These are phyloP conservation scores for Stercorarius parasiticus DNA, from an alignment of 2,113 vertebrate genomes.

Conservation along the genomic window DNA sequence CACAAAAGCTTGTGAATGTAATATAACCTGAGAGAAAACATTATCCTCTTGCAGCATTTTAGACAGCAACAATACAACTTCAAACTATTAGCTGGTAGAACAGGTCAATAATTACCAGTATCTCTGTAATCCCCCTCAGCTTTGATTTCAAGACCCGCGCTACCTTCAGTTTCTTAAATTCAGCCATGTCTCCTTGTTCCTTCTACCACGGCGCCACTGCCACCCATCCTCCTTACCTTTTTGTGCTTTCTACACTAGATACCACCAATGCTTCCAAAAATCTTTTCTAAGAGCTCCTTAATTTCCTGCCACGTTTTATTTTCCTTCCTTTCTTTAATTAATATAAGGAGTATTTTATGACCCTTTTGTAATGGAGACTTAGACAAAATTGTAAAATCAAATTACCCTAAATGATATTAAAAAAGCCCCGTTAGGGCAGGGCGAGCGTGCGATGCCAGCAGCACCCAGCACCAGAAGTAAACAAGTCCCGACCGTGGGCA, in stretches of 20 bases:
- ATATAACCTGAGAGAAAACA: background rate
- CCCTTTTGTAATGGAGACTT: background rate
- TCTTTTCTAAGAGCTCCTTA: background rate
- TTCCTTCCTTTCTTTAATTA: background rate
- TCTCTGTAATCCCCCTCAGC: background rate
- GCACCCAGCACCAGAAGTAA: background rate
- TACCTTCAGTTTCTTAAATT: background rate
- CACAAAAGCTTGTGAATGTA: background rate
- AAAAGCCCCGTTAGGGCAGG: background rate
- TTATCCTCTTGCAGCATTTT: background rate
- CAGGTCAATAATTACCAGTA: background rate
- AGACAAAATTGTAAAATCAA: background rate
- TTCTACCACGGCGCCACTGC: background rate
- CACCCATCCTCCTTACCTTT: background rate
- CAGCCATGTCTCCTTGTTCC: background rate
- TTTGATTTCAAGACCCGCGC: background rate
- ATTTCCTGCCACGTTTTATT: background rate
- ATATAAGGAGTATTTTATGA: background rate
- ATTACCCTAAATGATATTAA: background rate
- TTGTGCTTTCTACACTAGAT: background rate
- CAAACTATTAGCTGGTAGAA: background rate
- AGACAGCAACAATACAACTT: background rate
- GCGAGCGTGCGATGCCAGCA: background rate
- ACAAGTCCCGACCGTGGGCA: background rate
- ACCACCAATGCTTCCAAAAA: fast-evolving